A percentile compares a stretch with the other conserved stretches of the same genome.
Evolutionary conservation across 2,113 vertebrate genomes (phyloP).

Genomic region (Phylloscopus trochiloides): DNA sequence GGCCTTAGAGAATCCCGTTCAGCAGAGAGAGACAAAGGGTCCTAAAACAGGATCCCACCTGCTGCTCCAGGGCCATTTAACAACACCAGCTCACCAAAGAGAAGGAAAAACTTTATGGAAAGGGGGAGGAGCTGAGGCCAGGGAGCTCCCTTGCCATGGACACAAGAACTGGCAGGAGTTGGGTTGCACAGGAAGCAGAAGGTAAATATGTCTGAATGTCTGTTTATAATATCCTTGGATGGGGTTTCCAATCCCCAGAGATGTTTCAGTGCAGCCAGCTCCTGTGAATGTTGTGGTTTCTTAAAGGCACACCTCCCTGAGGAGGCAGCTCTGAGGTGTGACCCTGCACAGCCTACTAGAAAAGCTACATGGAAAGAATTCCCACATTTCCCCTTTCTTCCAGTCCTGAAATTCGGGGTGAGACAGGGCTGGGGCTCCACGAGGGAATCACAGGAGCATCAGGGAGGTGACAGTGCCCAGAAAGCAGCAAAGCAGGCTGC

Average conservation of each 20-base stretch:
- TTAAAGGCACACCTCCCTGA: background rate
- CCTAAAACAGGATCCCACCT: background rate
- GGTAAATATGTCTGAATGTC: constrained; percentile 42
- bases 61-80: background rate
- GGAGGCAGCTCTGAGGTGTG: background rate
- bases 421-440: background rate
- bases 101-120: background rate
- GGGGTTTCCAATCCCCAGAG: constrained; percentile 32
- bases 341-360: background rate
- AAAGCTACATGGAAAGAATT: background rate
- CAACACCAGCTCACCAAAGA: background rate
- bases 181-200: constrained; percentile 50
- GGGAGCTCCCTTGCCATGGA: background rate
- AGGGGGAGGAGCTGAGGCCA: background rate
- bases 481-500: background rate
- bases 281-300: background rate
- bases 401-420: background rate
- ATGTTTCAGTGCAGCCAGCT: background rate
- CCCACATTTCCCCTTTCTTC: background rate
- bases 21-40: background rate
- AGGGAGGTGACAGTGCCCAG: background rate
- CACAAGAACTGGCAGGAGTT: background rate
- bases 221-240: constrained; percentile 16
- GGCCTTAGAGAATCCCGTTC: background rate
- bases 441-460: background rate